Evolutionary conservation across 2,888 invertebrate genomes (phyloP), one percentile per base, ranked within the genome.

Genomic region (Heterodera filipjevi): DNA sequence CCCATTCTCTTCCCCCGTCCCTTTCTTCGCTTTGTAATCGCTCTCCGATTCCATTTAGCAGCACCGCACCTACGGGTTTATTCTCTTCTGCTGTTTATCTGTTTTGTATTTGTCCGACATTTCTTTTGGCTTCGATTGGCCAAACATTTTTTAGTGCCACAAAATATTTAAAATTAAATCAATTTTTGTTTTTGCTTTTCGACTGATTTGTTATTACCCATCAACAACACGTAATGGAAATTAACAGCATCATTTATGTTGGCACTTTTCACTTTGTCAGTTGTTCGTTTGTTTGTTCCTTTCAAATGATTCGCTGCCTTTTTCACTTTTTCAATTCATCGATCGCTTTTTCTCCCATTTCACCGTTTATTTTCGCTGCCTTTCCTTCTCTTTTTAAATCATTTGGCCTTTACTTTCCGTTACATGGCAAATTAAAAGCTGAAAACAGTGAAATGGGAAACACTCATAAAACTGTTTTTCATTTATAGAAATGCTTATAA

Each of bases 241-340:
- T 35, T 22, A 33, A 68, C 19, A n/a, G n/a, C n/a, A n/a, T 35
- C 35, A 78, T 53, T n/a, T 35, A 22, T 44, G 70, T 70, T 70
- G n/a, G n/a, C n/a, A 22, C n/a, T 70, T 70, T 70, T 6, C 33
- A 33, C 22, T 19, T 8, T n/a, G n/a, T 70, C 44, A 44, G 44
- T 8, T 70, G n/a, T 70, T 70, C 6, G 44, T 70, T 70, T 30
- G 33, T 14, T 14, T 35, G 16, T 68, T 19, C 22, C 22, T 68
- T 68, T 39, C 22, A 3, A n/a, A n/a, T n/a, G 3, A n/a, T 70
- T 70, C n/a, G 6, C 22, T 68, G 12, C 22, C 35, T 14, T 12
- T 68, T 19, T n/a, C 19, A 70, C 22, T 70, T 70, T n/a, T 19
- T n/a, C n/a, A n/a, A n/a, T n/a, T n/a, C n/a, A 70, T 19, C 33